A percentile compares a stretch with the other conserved stretches of the same genome.
Conservation (phyloP, 2,888 invertebrate genomes). For the Hydriomena furcata region DNA sequence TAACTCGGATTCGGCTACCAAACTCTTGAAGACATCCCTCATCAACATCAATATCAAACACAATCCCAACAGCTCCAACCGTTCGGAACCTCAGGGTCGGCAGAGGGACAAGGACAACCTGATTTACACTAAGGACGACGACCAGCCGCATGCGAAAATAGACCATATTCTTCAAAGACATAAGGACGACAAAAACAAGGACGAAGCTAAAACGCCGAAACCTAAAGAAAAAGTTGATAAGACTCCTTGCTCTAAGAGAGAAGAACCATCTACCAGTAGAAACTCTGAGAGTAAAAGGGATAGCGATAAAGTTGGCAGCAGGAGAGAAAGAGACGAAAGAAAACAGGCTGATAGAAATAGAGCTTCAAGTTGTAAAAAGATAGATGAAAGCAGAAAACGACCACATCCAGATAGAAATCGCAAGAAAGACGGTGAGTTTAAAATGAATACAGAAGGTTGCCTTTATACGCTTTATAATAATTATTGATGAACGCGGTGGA, state of each 20-base stretch:
- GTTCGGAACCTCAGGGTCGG: neutral
- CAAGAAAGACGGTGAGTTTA: neutral
- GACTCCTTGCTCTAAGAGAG: neutral
- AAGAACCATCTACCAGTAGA: neutral
- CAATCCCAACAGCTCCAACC: conserved; percentile 1
- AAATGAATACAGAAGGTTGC: too few species aligned
- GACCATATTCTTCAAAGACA: conserved; percentile 12
- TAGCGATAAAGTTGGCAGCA: neutral
- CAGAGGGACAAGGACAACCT: conserved; percentile 63
- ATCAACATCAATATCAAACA: neutral
- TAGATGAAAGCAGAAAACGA: conserved; percentile 22
- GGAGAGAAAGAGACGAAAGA: neutral
- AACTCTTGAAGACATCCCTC: conserved; percentile 57
- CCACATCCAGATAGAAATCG: conserved; percentile 13
- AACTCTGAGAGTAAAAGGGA: neutral
- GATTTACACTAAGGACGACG: conserved; percentile 75
- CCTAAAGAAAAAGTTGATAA: conserved; percentile 14
- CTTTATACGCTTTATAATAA: too few species aligned
- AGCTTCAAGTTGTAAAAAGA: neutral
- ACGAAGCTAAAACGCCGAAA: conserved; percentile 14
- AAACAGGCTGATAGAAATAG: neutral
- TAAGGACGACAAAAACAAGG: conserved; percentile 1
- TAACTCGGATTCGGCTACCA: conserved; percentile 53
- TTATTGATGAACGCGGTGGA: too few species aligned
- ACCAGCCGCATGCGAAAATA: conserved; percentile 57